Percentiles rank a stretch among this genome's conserved stretches.
Evolutionary conservation across 2,888 invertebrate species (phyloP).

Genomic region (Synanthedon andrenaeformis): DNA sequence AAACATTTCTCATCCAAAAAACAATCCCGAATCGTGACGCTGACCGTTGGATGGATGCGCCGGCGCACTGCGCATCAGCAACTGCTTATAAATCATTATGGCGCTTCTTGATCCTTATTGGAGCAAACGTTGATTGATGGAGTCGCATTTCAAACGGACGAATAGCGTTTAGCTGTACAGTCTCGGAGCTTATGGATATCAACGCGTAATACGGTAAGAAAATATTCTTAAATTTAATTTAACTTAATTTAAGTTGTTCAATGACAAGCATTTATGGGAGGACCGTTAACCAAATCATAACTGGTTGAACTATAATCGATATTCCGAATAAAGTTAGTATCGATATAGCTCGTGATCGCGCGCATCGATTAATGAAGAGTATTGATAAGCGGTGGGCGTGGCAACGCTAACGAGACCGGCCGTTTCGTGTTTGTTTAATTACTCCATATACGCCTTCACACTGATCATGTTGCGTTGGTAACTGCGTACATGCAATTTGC

Average conservation of each 20-base stretch:
- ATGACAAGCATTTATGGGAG: neutral
- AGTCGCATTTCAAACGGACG: conserved; percentile 8
- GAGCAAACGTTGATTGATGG: conserved; percentile 52
- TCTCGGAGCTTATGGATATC: conserved; percentile 13
- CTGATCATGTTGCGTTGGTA: conserved; percentile 14
- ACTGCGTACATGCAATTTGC: conserved; percentile 12
- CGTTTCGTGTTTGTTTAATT: conserved; percentile 58
- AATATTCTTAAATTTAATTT: neutral
- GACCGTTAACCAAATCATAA: conserved; percentile 16
- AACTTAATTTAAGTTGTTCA: neutral
- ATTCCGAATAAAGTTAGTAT: conserved; percentile 18
- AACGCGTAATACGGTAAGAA: conserved; percentile 7
- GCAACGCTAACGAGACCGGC: conserved; percentile 40
- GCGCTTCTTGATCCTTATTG: conserved; percentile 61
- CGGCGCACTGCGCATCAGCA: conserved; percentile 13
- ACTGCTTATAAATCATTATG: conserved; percentile 53
- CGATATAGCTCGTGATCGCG: conserved; percentile 11
- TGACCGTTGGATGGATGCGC: conserved; percentile 18
- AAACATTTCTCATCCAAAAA: neutral
- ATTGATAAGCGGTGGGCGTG: conserved; percentile 54
- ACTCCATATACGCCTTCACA: conserved; percentile 34
- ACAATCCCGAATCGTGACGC: conserved; percentile 23
- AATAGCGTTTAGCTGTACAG: conserved; percentile 16
- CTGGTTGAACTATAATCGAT: conserved; percentile 22
- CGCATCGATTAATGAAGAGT: conserved; percentile 51